These are phyloP conservation scores for Hofmannophila pseudospretella DNA, from an alignment of 2,888 invertebrate species.

Conservation along the genomic window DNA sequence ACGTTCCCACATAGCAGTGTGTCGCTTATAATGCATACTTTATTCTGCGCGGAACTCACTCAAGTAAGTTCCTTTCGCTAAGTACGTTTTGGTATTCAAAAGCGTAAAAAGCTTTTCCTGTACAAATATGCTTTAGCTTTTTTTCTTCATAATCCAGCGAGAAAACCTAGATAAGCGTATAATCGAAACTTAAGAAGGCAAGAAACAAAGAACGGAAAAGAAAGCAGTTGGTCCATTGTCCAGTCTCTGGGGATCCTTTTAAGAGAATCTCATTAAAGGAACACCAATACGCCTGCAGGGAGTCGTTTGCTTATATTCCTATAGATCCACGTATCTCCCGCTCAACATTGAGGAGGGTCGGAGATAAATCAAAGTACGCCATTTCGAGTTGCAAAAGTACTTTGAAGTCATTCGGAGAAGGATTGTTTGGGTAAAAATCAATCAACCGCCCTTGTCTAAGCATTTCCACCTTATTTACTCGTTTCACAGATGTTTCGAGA, in stretches of 20 bases:
- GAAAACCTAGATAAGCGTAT: constrained; percentile 1
- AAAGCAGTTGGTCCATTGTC: constrained; percentile 4
- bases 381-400: constrained; percentile 31
- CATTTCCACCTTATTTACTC: constrained; percentile 3
- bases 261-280: constrained; percentile 17
- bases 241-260: constrained; percentile 12
- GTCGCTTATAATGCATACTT: constrained; percentile 48
- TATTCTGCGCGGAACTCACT: constrained; percentile 21
- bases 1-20: constrained; percentile 7
- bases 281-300: constrained; percentile 15
- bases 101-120: constrained; percentile 2
- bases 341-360: constrained; percentile 34
- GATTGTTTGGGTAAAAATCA: constrained; percentile 22
- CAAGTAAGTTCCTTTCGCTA: constrained; percentile 13
- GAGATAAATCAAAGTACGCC: constrained; percentile 36
- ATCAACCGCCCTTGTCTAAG: constrained; percentile 17
- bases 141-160: neutral
- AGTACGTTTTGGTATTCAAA: constrained; percentile 13
- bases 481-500: neutral
- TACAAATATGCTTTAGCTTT: neutral
- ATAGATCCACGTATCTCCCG: constrained; percentile 28
- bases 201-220: constrained; percentile 1
- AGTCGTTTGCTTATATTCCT: constrained; percentile 27
- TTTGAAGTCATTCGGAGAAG: constrained; percentile 21
- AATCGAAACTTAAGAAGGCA: constrained; percentile 5